phyloP scores from a whole-genome alignment of 1,140 invertebrate species.

The Aphelenchoides avenae region DNA sequence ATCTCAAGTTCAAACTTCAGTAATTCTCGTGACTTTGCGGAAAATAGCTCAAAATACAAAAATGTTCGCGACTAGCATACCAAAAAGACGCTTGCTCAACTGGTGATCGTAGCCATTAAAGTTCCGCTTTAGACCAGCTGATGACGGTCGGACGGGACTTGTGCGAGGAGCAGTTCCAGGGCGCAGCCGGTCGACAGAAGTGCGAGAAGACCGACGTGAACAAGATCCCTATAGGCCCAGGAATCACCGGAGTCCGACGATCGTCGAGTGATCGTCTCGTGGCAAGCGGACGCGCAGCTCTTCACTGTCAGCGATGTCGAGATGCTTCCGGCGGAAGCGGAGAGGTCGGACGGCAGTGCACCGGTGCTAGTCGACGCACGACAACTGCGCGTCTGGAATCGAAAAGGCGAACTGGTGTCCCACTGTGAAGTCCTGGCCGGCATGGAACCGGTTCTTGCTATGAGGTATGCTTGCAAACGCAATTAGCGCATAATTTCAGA shows the following conservation, averaged over 20 bases:
- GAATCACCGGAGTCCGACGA: constrained; percentile 60
- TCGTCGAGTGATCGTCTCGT: constrained; percentile 66
- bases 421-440: constrained; percentile 71
- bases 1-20: too few species aligned
- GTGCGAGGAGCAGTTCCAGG: constrained; percentile 91
- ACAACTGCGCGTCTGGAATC: constrained; percentile 71
- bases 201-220: constrained; percentile 63
- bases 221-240: constrained; percentile 60
- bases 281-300: constrained; percentile 76
- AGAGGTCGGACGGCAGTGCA: too few species aligned
- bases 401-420: constrained; percentile 70
- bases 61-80: too few species aligned
- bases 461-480: constrained; percentile 68
- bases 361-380: too few species aligned
- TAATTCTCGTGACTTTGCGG: too few species aligned
- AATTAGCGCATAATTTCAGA: too few species aligned
- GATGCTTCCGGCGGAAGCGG: too few species aligned
- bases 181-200: constrained; percentile 76
- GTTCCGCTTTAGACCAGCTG: constrained; percentile 68
- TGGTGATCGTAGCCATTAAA: too few species aligned
- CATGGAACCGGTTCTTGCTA: constrained; percentile 69
- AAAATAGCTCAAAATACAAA: too few species aligned
- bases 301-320: constrained; percentile 73
- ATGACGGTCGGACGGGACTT: constrained; percentile 87
- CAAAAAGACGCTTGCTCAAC: too few species aligned